These are phyloP conservation scores for Brachionus rubens DNA, from an alignment of 1,140 invertebrate species.

Conservation along the genomic window DNA sequence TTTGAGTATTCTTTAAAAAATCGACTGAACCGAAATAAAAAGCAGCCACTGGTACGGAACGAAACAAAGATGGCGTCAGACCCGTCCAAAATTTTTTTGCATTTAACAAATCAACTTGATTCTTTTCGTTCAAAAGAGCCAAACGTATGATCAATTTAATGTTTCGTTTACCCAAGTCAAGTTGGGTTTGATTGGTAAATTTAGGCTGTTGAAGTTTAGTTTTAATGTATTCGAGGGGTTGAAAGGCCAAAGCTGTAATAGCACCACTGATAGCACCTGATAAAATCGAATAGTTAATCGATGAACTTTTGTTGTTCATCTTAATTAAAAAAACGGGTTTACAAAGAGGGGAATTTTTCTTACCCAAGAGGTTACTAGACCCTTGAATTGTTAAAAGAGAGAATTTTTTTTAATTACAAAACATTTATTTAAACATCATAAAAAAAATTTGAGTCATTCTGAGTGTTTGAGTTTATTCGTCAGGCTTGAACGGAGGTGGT, in stretches of 20 bases:
- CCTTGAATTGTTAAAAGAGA: background rate
- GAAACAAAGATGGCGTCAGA: background rate
- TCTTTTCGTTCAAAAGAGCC: background rate
- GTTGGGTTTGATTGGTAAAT: background rate
- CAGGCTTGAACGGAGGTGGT: conserved; percentile 91
- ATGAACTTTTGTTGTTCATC: conserved; percentile 4
- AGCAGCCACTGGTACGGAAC: conserved; percentile 13
- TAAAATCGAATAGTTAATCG: conserved; percentile 35
- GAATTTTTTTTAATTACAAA: background rate
- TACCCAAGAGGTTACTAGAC: background rate
- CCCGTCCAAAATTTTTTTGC: conserved; percentile 25
- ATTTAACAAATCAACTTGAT: background rate
- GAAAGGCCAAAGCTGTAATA: background rate
- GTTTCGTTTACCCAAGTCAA: background rate
- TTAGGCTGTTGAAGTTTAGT: conserved; percentile 39
- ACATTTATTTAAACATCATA: conserved; percentile 23
- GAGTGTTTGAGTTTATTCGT: conserved; percentile 67
- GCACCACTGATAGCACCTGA: conserved; percentile 21
- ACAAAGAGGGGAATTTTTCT: too few species aligned
- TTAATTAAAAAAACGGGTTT: background rate
- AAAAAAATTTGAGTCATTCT: background rate
- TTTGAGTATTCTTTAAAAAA: background rate
- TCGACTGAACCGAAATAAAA: conserved; percentile 41
- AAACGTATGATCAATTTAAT: background rate
- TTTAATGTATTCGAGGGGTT: conserved; percentile 41